Percentiles rank a stretch among this genome's conserved stretches.
phyloP scores from a whole-genome alignment of 2,888 invertebrate genomes.

The Ichneumoninae sp. region DNA sequence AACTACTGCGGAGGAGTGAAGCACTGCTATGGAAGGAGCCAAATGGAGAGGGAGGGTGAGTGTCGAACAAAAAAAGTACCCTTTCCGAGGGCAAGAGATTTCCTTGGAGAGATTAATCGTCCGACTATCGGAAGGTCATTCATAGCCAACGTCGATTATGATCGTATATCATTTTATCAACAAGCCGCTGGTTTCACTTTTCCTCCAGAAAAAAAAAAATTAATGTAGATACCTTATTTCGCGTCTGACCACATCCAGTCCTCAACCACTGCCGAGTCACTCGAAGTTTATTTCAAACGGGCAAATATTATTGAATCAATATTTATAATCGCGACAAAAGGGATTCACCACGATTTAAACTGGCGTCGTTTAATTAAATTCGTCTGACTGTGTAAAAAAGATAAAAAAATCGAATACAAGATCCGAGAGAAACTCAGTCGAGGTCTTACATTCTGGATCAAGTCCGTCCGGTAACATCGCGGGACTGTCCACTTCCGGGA shows the following conservation, averaged over 20 bases:
- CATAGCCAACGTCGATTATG: conserved; percentile 58
- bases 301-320: neutral
- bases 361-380: neutral
- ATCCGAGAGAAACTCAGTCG: conserved; percentile 1
- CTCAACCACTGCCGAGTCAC: conserved; percentile 35
- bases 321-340: neutral
- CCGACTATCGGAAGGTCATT: conserved; percentile 55
- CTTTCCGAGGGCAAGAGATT: conserved; percentile 44
- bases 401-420: neutral
- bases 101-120: conserved; percentile 63
- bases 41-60: conserved; percentile 34
- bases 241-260: conserved; percentile 51
- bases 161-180: conserved; percentile 61
- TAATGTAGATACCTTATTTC: conserved; percentile 10
- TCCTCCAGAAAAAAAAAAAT: neutral
- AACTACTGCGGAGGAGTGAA: conserved; percentile 59
- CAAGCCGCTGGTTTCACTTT: conserved; percentile 36
- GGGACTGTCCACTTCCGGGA: conserved; percentile 4
- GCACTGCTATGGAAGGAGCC: conserved; percentile 37
- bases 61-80: conserved; percentile 27
- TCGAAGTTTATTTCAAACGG: conserved; percentile 13
- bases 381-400: neutral
- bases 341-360: neutral
- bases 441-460: conserved; percentile 16
- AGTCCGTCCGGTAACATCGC: conserved; percentile 19